Evolutionary conservation across 1,140 invertebrate genomes (phyloP).

Genomic region (Drosophila pachea): DNA sequence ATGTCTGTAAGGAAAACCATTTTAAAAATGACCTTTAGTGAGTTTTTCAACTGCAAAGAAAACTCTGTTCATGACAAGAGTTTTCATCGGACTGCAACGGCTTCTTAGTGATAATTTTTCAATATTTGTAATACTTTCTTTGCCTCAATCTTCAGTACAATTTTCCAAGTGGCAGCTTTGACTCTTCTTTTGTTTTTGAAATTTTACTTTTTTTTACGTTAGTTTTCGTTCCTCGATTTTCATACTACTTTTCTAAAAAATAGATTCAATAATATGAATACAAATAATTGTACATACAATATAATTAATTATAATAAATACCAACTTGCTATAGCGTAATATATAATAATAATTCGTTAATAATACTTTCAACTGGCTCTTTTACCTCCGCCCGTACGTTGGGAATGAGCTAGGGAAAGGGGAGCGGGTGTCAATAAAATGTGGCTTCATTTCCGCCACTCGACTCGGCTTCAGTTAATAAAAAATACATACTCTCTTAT

Average conservation of each 20-base stretch:
- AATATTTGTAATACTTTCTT: constrained; percentile 6
- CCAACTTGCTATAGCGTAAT: constrained; percentile 71
- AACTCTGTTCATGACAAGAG: too few relatives aligned
- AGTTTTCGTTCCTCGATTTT: constrained; percentile 42
- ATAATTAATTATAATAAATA: constrained; percentile 72
- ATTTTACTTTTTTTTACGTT: background rate
- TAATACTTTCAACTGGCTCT: constrained; percentile 68
- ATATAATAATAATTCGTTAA: constrained; percentile 71
- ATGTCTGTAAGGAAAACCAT: constrained; percentile 12
- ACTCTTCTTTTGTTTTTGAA: constrained; percentile 15
- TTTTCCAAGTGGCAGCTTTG: constrained; percentile 10
- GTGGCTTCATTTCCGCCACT: constrained; percentile 18
- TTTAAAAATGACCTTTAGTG: constrained; percentile 10
- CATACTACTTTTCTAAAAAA: constrained; percentile 74
- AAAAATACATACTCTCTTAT: constrained; percentile 63
- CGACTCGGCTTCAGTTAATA: constrained; percentile 59
- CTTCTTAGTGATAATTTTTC: background rate
- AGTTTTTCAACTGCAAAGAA: too few relatives aligned
- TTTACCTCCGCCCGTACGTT: background rate
- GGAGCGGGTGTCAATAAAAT: constrained; percentile 46
- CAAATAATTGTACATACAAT: constrained; percentile 71
- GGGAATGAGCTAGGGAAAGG: background rate
- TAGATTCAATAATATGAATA: constrained; percentile 76
- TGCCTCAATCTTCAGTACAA: constrained; percentile 1
- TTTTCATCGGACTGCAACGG: background rate